Conservation (phyloP, 2,888 invertebrate species). For the Gandaritis pyraliata region DNA sequence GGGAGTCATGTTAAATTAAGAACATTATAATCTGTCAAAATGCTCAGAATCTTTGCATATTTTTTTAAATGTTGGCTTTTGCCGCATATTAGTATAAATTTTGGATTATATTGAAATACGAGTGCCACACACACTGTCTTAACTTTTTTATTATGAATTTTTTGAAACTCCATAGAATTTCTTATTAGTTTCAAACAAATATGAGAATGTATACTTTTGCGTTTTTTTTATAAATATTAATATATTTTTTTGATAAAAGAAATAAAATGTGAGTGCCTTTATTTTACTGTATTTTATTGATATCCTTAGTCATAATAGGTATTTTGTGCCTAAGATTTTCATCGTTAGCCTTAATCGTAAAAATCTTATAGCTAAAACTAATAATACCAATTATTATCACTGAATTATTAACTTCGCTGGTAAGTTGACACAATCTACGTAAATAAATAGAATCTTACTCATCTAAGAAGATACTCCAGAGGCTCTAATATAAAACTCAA, state of each 20-base stretch:
- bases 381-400: too few species aligned
- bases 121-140: constrained; percentile 1
- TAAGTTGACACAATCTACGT: constrained; percentile 16
- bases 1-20: constrained; percentile 12
- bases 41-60: constrained; percentile 5
- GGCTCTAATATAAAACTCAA: constrained; percentile 28
- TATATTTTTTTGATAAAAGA: constrained; percentile 73
- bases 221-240: constrained; percentile 74
- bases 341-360: too few species aligned
- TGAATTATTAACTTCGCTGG: constrained; percentile 2
- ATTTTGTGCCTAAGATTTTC: too few species aligned
- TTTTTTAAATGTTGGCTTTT: constrained; percentile 10
- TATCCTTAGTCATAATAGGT: background rate
- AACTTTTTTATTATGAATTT: background rate
- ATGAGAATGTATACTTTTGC: constrained; percentile 63
- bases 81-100: constrained; percentile 8
- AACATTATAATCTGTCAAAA: constrained; percentile 10
- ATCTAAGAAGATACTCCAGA: constrained; percentile 16
- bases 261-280: constrained; percentile 76
- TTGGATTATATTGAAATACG: constrained; percentile 4
- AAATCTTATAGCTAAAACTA: too few species aligned
- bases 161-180: background rate
- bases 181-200: constrained; percentile 68
- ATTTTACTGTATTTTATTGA: constrained; percentile 48
- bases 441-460: constrained; percentile 11